Base-by-base conservation (phyloP, 2,797 vertebrate genomes). In the Apogon hyalosoma region DNA sequence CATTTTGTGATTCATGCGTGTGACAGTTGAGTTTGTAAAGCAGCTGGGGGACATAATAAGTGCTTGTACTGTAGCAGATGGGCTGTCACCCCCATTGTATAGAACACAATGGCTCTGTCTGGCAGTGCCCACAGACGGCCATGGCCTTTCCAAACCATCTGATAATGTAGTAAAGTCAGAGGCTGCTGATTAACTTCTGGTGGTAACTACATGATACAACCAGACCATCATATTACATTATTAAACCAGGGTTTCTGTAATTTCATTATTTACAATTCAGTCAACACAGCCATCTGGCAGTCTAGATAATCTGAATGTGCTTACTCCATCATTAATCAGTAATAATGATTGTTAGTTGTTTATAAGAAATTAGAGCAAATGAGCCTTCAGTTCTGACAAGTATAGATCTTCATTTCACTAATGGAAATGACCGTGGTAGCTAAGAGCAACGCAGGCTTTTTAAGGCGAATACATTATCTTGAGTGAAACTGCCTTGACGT, bases 21-120 rank as follows among this genome's bases (percentile, higher is more conserved):
- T 24, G 13, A 1, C 41, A 5, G 43, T 60, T 9, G 13, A n/a
- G 41, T 47, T 15, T 70, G 28, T 45, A 2, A 43, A 43, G 12
- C 62, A 74, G 39, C 63, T 63, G 68, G 68, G 4, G 50, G 0
- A 48, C 0, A 18, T 73, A 68, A 75, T 75, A 49, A 56, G 7
- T 60, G 41, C 14, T 49, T 50, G 11, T 11, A 67, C 19, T 24
- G 15, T 33, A 53, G 24, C 75, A 80, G 78, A 81, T 82, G 69
- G 19, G 73, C 2, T 13, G 1, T 12, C 7, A 19, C 19, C 15
- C 15, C 54, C 14, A 55, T 75, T 77, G 47, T 77, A 55, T 38
- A 2, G 8, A 36, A 24, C 11, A 42, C 66, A 74, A n/a, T n/a
- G 28, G 18, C 24, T 19, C 2, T 61, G 58, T 60, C 24, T 54